Percentiles rank a stretch among this genome's conserved stretches.
Evolutionary conservation across 2,113 vertebrate genomes (phyloP).

Genomic region (Corythoichthys haematopterus): DNA sequence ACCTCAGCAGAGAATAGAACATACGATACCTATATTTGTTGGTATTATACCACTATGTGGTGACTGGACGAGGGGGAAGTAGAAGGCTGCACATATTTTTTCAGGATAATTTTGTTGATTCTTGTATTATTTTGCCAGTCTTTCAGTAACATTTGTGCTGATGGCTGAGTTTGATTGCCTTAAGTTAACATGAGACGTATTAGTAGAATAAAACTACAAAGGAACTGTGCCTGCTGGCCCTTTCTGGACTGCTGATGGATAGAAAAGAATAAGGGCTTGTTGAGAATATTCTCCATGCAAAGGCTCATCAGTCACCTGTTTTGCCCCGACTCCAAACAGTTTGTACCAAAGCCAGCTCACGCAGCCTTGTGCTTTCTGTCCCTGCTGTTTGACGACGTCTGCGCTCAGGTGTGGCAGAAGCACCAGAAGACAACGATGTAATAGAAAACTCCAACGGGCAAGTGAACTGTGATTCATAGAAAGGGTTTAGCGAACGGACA

Average conservation of each 20-base stretch:
- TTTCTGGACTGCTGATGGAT: constrained; percentile 28
- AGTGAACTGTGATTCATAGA: constrained; percentile 54
- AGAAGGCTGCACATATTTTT: constrained; percentile 15
- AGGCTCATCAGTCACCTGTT: constrained; percentile 21
- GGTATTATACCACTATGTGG: constrained; percentile 14
- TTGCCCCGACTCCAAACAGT: constrained; percentile 48
- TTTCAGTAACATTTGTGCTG: constrained; percentile 33
- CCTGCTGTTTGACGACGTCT: constrained; percentile 47
- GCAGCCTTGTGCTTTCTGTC: constrained; percentile 52
- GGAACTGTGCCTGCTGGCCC: constrained; percentile 59
- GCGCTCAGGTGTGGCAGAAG: constrained; percentile 28
- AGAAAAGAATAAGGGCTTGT: constrained; percentile 47
- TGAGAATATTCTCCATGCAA: constrained; percentile 19
- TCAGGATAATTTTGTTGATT: constrained; percentile 8
- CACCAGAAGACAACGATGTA: constrained; percentile 44
- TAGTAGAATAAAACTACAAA: constrained; percentile 35
- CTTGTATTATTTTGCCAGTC: constrained; percentile 12
- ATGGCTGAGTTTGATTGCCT: constrained; percentile 61
- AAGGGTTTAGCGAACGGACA: constrained; percentile 53
- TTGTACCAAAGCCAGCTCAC: constrained; percentile 68
- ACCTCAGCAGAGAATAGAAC: constrained; percentile 11
- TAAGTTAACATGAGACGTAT: constrained; percentile 57
- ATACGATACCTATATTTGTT: constrained; percentile 10
- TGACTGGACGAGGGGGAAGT: constrained; percentile 22
- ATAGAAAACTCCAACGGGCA: constrained; percentile 43